phyloP scores from a whole-genome alignment of 2,113 vertebrate genomes.

The Hucho hucho region DNA sequence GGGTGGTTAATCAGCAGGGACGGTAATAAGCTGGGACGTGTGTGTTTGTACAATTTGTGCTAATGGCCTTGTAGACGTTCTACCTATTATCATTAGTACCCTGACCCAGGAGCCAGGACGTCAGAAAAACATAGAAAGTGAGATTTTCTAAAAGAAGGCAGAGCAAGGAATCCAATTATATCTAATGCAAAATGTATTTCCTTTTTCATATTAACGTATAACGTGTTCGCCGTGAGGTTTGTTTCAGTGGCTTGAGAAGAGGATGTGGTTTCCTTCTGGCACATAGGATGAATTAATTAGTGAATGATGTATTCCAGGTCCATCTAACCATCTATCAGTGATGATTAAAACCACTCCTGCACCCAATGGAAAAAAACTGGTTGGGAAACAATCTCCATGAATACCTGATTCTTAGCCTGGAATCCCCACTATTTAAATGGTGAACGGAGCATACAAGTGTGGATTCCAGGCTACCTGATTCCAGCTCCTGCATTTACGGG shows the following conservation, averaged over 20 bases:
- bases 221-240: neutral
- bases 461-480: too few species aligned
- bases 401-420: neutral
- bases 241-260: slow-evolving; percentile 8
- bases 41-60: slow-evolving; percentile 4
- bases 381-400: neutral
- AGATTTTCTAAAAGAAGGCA: neutral
- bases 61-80: slow-evolving; percentile 11
- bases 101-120: too few species aligned
- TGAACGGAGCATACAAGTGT: too few species aligned
- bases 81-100: too few species aligned
- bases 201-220: slow-evolving; percentile 19
- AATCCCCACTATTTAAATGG: too few species aligned
- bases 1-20: slow-evolving; percentile 14
- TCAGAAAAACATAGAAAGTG: too few species aligned
- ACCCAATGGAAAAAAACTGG: neutral
- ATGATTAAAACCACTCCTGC: slow-evolving; percentile 16
- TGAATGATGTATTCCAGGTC: slow-evolving; percentile 16
- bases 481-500: neutral
- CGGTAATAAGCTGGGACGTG: neutral
- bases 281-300: slow-evolving; percentile 22
- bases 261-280: neutral
- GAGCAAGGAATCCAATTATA: slow-evolving; percentile 29
- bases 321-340: slow-evolving; percentile 19
- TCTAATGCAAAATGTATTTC: slow-evolving; percentile 34